phyloP scores from a whole-genome alignment of 1,140 invertebrate genomes.

The Planococcus citri region DNA sequence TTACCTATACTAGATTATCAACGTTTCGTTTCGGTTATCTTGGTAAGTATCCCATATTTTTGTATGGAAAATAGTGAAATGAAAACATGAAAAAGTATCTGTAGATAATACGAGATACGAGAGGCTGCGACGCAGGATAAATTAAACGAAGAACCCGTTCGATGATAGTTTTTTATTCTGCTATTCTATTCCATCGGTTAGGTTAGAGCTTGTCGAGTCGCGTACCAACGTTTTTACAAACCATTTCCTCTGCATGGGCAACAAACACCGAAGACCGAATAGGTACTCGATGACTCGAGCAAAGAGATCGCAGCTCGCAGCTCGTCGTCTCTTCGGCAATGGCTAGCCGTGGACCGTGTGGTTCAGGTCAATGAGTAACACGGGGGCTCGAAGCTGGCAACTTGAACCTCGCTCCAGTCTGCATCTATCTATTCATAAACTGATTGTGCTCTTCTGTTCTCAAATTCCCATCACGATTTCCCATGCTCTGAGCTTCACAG shows the following conservation, averaged over 20 bases:
- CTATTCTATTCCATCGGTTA: neutral
- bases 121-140: neutral
- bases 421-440: constrained; percentile 16
- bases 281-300: too few species aligned
- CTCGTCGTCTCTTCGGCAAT: too few species aligned
- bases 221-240: neutral
- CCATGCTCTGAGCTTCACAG: constrained; percentile 13
- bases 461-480: constrained; percentile 18
- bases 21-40: too few species aligned
- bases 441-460: constrained; percentile 13
- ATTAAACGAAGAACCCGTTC: neutral
- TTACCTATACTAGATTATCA: too few species aligned
- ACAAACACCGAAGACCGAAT: too few species aligned
- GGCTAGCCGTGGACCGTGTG: neutral
- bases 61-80: too few species aligned
- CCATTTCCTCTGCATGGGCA: neutral
- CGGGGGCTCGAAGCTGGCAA: constrained; percentile 13
- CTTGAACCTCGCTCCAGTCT: constrained; percentile 15
- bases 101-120: too few species aligned
- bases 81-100: too few species aligned
- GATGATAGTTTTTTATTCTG: neutral
- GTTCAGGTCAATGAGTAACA: constrained; percentile 17
- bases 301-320: too few species aligned
- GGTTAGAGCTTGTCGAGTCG: too few species aligned
- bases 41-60: too few species aligned